These are phyloP conservation scores for Stylophora pistillata DNA, from an alignment of 64 coral and sea anemone genomes.

Conservation along the genomic window DNA sequence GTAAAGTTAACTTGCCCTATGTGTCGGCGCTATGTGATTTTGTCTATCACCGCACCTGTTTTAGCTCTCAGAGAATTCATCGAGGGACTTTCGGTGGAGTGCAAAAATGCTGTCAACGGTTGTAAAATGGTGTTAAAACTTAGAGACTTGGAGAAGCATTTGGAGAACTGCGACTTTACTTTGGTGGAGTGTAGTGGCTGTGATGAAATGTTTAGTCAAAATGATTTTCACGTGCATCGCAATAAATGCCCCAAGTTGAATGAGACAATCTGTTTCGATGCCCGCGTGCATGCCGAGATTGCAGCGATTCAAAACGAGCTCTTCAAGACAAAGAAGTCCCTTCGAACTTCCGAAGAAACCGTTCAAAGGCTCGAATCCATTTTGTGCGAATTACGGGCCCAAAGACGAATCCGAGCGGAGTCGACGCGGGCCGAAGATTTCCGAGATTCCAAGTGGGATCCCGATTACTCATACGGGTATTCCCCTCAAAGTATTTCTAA, in stretches of 20 bases:
- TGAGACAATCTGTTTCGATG: background rate
- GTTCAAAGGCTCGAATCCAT: conserved; percentile 70
- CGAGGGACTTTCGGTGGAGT: conserved; percentile 46
- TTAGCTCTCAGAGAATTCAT: conserved; percentile 47
- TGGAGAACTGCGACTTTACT: conserved; percentile 49
- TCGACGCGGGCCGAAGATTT: conserved; percentile 60
- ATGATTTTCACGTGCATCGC: conserved; percentile 59
- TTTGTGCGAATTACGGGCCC: conserved; percentile 64
- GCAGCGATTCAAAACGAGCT: conserved; percentile 70
- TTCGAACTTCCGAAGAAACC: conserved; percentile 70
- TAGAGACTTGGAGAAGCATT: conserved; percentile 63
- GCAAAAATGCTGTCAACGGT: conserved; percentile 25
- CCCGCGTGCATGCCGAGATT: conserved; percentile 21
- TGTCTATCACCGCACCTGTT: conserved; percentile 15
- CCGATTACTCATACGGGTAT: conserved; percentile 77
- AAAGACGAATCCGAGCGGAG: conserved; percentile 28
- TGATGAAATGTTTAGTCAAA: conserved; percentile 30
- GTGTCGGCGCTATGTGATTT: conserved; percentile 25
- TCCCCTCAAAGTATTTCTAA: conserved; percentile 75
- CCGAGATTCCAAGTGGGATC: conserved; percentile 64
- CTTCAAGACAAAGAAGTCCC: conserved; percentile 69
- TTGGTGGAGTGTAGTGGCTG: conserved; percentile 64
- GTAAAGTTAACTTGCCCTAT: conserved; percentile 21
- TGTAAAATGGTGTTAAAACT: conserved; percentile 75
- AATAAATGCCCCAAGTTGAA: conserved; percentile 44